These are phyloP conservation scores for Monopis laevigella DNA, from an alignment of 2,888 invertebrate genomes.

Conservation along the genomic window DNA sequence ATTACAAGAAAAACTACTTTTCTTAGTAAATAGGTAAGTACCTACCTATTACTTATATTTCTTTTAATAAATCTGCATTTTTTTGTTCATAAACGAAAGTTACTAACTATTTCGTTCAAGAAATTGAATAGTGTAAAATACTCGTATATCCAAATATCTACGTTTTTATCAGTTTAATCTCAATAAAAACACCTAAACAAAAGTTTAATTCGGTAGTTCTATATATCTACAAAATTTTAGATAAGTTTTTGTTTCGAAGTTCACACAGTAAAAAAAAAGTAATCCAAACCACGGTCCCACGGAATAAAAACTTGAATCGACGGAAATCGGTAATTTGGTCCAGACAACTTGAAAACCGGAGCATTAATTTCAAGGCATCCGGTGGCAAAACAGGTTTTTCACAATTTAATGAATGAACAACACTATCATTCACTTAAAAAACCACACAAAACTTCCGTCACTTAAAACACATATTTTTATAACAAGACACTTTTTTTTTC, in stretches of 20 bases:
- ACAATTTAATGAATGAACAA: background rate
- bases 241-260: slow-evolving; percentile 3
- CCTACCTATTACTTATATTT: too few relatives aligned
- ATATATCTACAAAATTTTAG: background rate
- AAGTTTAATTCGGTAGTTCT: too few relatives aligned
- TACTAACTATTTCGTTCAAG: too few relatives aligned
- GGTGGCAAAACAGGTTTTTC: slow-evolving; percentile 27
- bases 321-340: slow-evolving; percentile 34
- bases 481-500: too few relatives aligned
- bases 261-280: slow-evolving; percentile 18
- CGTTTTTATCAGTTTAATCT: too few relatives aligned
- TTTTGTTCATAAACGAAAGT: too few relatives aligned
- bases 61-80: too few relatives aligned
- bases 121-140: too few relatives aligned
- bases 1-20: too few relatives aligned
- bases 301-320: slow-evolving; percentile 26
- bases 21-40: too few relatives aligned
- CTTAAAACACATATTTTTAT: background rate
- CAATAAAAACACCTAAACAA: too few relatives aligned
- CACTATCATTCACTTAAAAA: background rate
- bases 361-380: slow-evolving; percentile 31
- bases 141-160: too few relatives aligned
- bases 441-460: background rate
- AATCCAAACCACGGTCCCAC: slow-evolving; percentile 31
- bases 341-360: slow-evolving; percentile 30